Evolutionary conservation across 2,888 invertebrate species (phyloP), one percentile per base, ranked within the genome.

Genomic region (Biston stratarius): DNA sequence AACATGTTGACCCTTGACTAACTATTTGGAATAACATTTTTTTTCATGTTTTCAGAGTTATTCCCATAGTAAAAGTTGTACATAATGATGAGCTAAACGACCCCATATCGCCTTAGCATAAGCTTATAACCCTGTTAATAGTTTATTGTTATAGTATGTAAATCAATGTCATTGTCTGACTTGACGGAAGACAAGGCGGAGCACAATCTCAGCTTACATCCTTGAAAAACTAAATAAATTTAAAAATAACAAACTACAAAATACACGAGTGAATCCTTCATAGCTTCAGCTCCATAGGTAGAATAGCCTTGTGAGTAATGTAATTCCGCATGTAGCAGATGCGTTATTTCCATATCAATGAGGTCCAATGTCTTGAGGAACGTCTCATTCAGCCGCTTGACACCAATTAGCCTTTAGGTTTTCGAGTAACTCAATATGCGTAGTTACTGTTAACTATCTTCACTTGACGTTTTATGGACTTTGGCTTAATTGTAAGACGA

Each of bases 391-490:
- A 58, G 60, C 63, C 73, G 66, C 67, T 83, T 83, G 78, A 83
- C 83, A 72, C 68, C 82, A 78, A 79, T 83, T 83, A 79, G 80
- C 83, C 83, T 74, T 67, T 67, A 64, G 61, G 55, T 58, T 75
- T 74, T 76, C 72, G 77, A 74, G 75, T 81, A 80, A 83, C 81
- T 78, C 77, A 77, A 83, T 81, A 80, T 15, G 34, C 14, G 52
- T 49, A n/a, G 14, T 45, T 58, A 45, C 24, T 24, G 24, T 24
- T 24, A 24, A 3, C 1, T 24, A 24, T 24, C 24, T 24, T 24
- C 24, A 24, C 24, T 24, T 24, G 24, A 24, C 24, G 24, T 24
- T 24, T 24, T 24, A 24, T 24, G 24, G 24, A 24, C 24, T 24
- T 12, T 44, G n/a, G 44, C 12, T 12, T n/a, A 44, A 15, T 24